phyloP scores from a whole-genome alignment of 2,797 vertebrate species.

The Parauchenoglanis punctatus region DNA sequence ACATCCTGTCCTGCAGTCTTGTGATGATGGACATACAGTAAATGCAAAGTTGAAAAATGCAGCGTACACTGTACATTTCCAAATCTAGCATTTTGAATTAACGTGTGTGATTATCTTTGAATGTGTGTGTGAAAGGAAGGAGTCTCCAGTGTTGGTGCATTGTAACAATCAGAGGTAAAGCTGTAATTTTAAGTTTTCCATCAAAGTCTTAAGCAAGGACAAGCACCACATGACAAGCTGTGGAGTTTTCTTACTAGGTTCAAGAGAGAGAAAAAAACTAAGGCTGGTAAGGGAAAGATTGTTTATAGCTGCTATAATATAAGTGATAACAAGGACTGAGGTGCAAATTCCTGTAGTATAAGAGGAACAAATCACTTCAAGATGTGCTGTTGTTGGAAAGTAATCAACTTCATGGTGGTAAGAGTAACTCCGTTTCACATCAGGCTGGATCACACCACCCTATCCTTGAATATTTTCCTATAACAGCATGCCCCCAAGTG shows the following conservation, averaged over 20 bases:
- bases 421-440: background rate
- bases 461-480: background rate
- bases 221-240: background rate
- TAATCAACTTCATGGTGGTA: background rate
- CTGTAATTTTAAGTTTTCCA: background rate
- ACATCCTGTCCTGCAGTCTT: background rate
- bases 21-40: background rate
- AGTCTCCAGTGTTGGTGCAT: background rate
- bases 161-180: background rate
- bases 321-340: background rate
- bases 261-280: background rate
- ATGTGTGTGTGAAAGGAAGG: background rate
- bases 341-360: background rate
- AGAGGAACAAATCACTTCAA: background rate
- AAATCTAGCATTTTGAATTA: background rate
- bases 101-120: background rate
- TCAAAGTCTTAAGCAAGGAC: background rate
- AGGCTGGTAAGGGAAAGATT: background rate
- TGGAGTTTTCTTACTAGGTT: background rate
- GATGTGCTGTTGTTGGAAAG: constrained; percentile 6
- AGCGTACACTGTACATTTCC: background rate
- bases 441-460: background rate
- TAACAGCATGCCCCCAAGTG: background rate
- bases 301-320: background rate
- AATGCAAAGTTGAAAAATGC: background rate